These are phyloP conservation scores for Lordiphosa mommai DNA, from an alignment of 1,140 invertebrate genomes.

Conservation along the genomic window DNA sequence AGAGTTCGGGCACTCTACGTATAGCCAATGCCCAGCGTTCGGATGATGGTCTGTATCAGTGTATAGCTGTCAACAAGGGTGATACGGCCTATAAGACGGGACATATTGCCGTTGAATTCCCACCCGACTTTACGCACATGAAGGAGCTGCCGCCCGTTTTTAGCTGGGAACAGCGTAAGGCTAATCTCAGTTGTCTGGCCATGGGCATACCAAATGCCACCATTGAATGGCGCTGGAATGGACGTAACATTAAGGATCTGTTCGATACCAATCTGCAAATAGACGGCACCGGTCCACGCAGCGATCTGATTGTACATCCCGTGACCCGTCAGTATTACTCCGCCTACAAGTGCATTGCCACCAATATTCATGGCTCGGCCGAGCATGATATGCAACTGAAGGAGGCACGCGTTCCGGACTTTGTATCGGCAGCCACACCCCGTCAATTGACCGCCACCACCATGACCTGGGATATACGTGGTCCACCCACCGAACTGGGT, in stretches of 20 bases:
- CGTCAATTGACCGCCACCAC: conserved; percentile 89
- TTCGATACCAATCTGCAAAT: conserved; percentile 82
- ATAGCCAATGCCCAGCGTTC: conserved; percentile 83
- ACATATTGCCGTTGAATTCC: conserved; percentile 91
- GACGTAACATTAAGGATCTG: conserved; percentile 81
- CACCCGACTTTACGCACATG: conserved; percentile 89
- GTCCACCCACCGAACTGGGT: conserved; percentile 86
- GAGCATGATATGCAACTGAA: conserved; percentile 86
- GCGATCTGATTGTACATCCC: conserved; percentile 85
- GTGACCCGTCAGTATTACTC: conserved; percentile 85
- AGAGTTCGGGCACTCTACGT: conserved; percentile 84
- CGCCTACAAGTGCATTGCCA: conserved; percentile 90
- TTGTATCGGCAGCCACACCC: conserved; percentile 81
- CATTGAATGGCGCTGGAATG: conserved; percentile 88
- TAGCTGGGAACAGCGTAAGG: conserved; percentile 89
- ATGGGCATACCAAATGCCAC: conserved; percentile 91
- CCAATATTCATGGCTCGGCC: conserved; percentile 86
- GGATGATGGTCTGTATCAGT: conserved; percentile 94
- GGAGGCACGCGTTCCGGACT: conserved; percentile 84
- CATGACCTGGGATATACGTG: conserved; percentile 87
- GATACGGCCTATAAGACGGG: conserved; percentile 87
- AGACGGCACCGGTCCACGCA: conserved; percentile 85
- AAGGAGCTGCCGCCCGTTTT: conserved; percentile 85
- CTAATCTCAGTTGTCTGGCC: conserved; percentile 93
- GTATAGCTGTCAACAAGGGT: conserved; percentile 90